Conservation (phyloP, 2,888 invertebrate species). For the Apoda limacodes region DNA sequence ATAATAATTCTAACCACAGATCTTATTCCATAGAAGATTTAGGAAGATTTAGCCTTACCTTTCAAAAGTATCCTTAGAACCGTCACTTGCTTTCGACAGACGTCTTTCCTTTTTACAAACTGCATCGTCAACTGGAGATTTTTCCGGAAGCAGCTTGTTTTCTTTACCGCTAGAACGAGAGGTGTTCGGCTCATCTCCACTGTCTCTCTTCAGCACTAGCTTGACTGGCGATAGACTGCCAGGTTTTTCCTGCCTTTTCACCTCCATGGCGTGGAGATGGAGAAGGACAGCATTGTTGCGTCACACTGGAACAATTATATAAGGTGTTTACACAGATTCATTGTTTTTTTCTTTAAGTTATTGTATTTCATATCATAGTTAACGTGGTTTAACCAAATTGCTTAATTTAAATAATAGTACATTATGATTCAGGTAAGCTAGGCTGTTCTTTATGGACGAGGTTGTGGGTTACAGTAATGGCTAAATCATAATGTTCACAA, state of each 20-base stretch:
- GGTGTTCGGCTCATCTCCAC: slow-evolving; percentile 39
- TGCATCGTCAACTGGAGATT: slow-evolving; percentile 45
- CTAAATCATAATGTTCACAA: too few relatives aligned
- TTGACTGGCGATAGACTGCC: slow-evolving; percentile 56
- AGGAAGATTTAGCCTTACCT: slow-evolving; percentile 40
- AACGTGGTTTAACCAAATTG: too few relatives aligned
- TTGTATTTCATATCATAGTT: too few relatives aligned
- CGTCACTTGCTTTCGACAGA: slow-evolving; percentile 45
- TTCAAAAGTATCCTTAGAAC: slow-evolving; percentile 54
- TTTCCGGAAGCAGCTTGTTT: slow-evolving; percentile 45
- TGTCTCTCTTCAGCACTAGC: slow-evolving; percentile 38
- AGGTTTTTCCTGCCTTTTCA: slow-evolving; percentile 57
- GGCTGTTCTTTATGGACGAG: too few relatives aligned
- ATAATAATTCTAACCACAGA: too few relatives aligned
- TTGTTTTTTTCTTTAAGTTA: too few relatives aligned
- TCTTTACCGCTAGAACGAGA: slow-evolving; percentile 45
- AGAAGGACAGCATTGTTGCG: too few relatives aligned
- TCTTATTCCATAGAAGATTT: not conserved
- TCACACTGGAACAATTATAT: too few relatives aligned
- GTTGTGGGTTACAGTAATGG: too few relatives aligned
- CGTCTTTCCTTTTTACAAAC: slow-evolving; percentile 34
- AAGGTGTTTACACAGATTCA: too few relatives aligned
- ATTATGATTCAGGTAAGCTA: too few relatives aligned
- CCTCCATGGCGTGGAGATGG: slow-evolving; percentile 65
- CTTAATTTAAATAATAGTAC: too few relatives aligned